These are phyloP conservation scores for Oreamnos americanus DNA, from an alignment of 2,113 vertebrate species.

Conservation along the genomic window DNA sequence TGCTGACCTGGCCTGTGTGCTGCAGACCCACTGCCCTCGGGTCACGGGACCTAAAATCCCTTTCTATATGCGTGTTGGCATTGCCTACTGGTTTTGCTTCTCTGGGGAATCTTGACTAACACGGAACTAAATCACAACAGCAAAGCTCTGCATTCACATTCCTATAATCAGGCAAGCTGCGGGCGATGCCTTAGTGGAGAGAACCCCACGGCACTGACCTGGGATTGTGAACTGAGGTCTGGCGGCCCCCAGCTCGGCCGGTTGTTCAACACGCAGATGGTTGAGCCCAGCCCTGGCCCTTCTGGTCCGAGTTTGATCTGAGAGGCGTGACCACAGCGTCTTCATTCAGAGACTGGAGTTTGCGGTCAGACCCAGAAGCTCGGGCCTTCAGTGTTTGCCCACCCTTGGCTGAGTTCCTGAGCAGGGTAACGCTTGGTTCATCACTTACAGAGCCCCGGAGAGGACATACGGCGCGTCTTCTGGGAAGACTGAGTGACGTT, in stretches of 20 bases:
- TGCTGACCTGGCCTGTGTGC: no score
- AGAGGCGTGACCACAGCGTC: rapidly evolving
- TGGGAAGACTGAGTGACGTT: rapidly evolving
- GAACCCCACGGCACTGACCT: rapidly evolving
- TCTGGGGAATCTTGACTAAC: not conserved
- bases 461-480: rapidly evolving
- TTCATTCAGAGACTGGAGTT: rapidly evolving
- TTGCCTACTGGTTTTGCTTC: not conserved
- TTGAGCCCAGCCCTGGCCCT: not conserved
- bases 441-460: rapidly evolving
- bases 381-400: rapidly evolving
- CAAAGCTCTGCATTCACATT: not conserved
- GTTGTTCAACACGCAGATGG: rapidly evolving
- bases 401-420: not conserved
- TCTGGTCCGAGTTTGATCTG: rapidly evolving
- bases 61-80: rapidly evolving
- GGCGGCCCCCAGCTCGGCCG: rapidly evolving
- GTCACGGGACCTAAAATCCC: not conserved
- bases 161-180: rapidly evolving
- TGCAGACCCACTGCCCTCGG: rapidly evolving
- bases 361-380: no score
- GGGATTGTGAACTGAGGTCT: rapidly evolving
- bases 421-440: rapidly evolving
- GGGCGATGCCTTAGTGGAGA: not conserved
- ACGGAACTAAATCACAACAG: not conserved